Percentiles rank a stretch among this genome's conserved stretches.
Evolutionary conservation across 2,888 invertebrate species (phyloP).

Genomic region (Eristalis pertinax): DNA sequence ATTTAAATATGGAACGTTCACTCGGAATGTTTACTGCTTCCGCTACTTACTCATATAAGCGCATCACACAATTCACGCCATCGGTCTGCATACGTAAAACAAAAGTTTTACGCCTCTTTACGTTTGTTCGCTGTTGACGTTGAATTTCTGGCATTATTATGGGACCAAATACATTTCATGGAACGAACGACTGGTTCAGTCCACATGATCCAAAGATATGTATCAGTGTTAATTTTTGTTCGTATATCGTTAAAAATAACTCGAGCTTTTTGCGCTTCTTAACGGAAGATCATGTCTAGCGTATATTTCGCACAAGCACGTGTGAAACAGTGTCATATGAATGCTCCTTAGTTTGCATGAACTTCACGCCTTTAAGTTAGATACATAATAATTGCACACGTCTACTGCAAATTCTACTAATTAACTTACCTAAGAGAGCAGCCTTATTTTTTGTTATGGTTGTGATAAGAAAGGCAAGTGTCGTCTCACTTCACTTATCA

Average conservation of each 20-base stretch:
- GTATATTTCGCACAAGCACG: background rate
- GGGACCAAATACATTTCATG: constrained; percentile 7
- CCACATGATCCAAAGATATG: background rate
- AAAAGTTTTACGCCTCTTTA: background rate
- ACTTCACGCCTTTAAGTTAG: background rate
- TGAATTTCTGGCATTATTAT: constrained; percentile 6
- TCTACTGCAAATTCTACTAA: background rate
- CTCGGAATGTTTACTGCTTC: background rate
- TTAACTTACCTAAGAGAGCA: background rate
- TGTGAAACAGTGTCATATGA: background rate
- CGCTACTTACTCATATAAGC: background rate
- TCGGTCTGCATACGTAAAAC: background rate
- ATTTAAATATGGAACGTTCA: background rate
- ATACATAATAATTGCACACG: background rate
- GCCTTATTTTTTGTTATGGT: background rate
- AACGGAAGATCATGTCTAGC: background rate
- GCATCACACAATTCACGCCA: background rate
- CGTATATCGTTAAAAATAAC: background rate
- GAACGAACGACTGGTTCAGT: background rate
- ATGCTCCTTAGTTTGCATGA: background rate
- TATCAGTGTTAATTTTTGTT: too few relatives aligned
- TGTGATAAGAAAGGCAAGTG: background rate
- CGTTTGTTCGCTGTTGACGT: background rate
- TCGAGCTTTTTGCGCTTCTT: background rate
- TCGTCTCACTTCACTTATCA: background rate